Base-by-base conservation (phyloP, 1,140 invertebrate species). In the Papilio xuthus region DNA sequence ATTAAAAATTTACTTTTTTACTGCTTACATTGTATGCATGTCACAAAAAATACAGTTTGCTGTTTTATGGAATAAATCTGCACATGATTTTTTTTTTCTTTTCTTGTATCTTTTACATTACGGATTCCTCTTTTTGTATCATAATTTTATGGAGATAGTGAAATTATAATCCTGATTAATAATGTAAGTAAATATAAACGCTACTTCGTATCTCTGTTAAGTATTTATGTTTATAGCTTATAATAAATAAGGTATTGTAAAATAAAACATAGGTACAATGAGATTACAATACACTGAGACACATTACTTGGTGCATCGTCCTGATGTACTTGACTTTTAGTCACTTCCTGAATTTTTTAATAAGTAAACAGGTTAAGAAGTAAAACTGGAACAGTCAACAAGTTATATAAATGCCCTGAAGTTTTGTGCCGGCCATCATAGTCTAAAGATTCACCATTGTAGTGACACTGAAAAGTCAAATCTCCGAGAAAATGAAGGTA, bases 291-390 rank as follows among this genome's bases (percentile, higher is more conserved):
- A 42, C 47, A 78, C 42, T 67, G 78, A 83, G 80, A 84, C 83
- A 81, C 83, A 86, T 88, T 88, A 80, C 63, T 69, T 81, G 77
- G 89, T 82, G 83, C 88, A 88, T 89, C 87, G 89, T 69, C 82
- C 87, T 75, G 37, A 78, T 77, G 88, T 78, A 88, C 90, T 92
- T 92, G 90, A 92, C 89, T 90, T 92, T 92, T 88, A 89, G 79
- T 81, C 78, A 82, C 85, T 92, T 92, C 91, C 90, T 91, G 89
- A 89, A 88, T 89, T 89, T 89, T 87, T 90, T 89, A 81, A 79
- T 80, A 88, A 86, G 81, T 47, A 84, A 88, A 88, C 82, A 79
- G 80, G 80, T 86, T 82, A 78, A 37, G 50, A 86, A 85, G 79
- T 86, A 86, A 80, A 90, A 88, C 88, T 89, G 85, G 87, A 89